Evolutionary conservation across 2,113 vertebrate genomes (phyloP), one percentile per base, ranked within the genome.

Genomic region (Ploceus nigricollis): DNA sequence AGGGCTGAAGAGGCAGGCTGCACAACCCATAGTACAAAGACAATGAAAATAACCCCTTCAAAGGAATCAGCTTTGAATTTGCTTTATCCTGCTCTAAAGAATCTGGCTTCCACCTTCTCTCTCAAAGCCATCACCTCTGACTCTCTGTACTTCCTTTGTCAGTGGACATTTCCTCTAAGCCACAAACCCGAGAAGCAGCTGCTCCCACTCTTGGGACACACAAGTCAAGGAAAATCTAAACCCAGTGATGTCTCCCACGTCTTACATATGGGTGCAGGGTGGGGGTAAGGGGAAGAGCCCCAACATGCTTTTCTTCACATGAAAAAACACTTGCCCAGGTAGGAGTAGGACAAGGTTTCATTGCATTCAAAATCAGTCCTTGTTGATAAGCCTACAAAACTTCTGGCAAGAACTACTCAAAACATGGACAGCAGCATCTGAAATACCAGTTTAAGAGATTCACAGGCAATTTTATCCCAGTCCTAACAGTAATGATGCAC

Each of bases 201-300:
- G 2, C 42, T 79, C 35, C 27, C 45, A 47, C 24, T 82, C 56
- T 47, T 3, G 1, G 69, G 73, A 42, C 33, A 82, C 30, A 50
- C 33, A 50, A 75, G 30, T 53, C 37, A 64, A 94, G 25, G 58
- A 86, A 88, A 84, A 68, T 4, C 33, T 70, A 75, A 82, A 68
- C 9, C 17, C 0, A 0, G 1, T n/a, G 22, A n/a, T 37, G 20
- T 30, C 35, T 88, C 42, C 16, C 6, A 21, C 3, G 4, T 81
- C 28, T 27, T 4, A 17, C 19, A 54, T 37, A 33, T 13, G 11
- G 39, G 19, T 39, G 28, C 44, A 85, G 56, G 19, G 31, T 33
- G 5, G 5, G 25, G 12, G 9, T 40, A 47, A 66, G 20, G 24
- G 21, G 23, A 84, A 75, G 33, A 90, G 42, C 51, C 56, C 23